These are phyloP conservation scores for Melitaea athalia DNA, from an alignment of 2,888 invertebrate genomes.

Conservation along the genomic window DNA sequence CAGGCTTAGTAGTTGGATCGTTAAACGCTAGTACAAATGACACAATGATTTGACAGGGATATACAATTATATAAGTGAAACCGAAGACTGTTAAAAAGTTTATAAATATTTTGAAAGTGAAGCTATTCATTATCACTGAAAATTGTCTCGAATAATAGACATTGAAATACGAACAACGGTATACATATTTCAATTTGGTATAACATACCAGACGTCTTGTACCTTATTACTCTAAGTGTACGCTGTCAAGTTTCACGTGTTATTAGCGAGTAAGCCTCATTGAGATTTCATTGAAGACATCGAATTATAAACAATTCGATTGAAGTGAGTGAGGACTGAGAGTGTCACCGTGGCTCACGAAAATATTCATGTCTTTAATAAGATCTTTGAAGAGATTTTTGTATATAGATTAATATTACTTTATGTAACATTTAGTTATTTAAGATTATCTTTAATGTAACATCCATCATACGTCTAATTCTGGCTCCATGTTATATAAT, in stretches of 20 bases:
- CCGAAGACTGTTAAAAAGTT: slow-evolving; percentile 78
- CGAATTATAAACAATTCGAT: slow-evolving; percentile 5
- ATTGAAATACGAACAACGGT: slow-evolving; percentile 64
- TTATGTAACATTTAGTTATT: slow-evolving; percentile 31
- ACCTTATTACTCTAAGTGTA: slow-evolving; percentile 59
- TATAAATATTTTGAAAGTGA: slow-evolving; percentile 72
- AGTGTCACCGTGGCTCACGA: neutral
- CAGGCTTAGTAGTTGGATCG: slow-evolving; percentile 63
- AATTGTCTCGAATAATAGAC: slow-evolving; percentile 51
- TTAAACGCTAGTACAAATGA: slow-evolving; percentile 77
- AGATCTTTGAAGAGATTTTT: slow-evolving; percentile 26
- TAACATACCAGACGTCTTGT: slow-evolving; percentile 67
- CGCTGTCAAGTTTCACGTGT: slow-evolving; percentile 35
- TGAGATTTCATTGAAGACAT: slow-evolving; percentile 20
- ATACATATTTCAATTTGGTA: slow-evolving; percentile 73
- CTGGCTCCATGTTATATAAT: slow-evolving; percentile 27
- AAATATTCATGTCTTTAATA: slow-evolving; percentile 16
- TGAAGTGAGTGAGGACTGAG: neutral
- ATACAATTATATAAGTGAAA: slow-evolving; percentile 76
- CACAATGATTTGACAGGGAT: slow-evolving; percentile 76
- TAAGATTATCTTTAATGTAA: slow-evolving; percentile 38
- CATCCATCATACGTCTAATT: slow-evolving; percentile 48
- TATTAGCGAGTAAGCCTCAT: slow-evolving; percentile 20
- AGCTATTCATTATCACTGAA: slow-evolving; percentile 54
- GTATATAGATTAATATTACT: slow-evolving; percentile 34